phyloP scores from a whole-genome alignment of 1,140 invertebrate genomes.

The Campoletis sonorensis region DNA sequence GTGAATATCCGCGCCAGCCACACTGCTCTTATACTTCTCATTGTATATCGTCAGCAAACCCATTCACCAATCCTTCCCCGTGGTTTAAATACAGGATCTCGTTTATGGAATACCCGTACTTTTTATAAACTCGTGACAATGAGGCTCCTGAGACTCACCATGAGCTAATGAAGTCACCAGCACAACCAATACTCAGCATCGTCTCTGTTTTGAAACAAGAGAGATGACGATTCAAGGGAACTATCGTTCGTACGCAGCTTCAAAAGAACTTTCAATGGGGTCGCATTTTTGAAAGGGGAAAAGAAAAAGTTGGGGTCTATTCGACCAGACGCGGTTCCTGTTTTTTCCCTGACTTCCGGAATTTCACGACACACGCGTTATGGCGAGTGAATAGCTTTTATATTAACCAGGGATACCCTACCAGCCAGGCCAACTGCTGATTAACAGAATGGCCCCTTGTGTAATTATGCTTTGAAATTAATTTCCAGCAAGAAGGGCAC shows the following conservation, averaged over 20 bases:
- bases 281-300: neutral
- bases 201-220: neutral
- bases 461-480: too few species aligned
- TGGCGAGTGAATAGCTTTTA: neutral
- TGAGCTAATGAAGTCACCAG: neutral
- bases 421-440: neutral
- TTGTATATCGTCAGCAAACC: constrained; percentile 32
- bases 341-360: neutral
- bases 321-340: neutral
- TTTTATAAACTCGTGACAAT: constrained; percentile 32
- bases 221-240: neutral
- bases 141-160: constrained; percentile 26
- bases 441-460: too few species aligned
- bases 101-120: constrained; percentile 22
- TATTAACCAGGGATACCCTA: neutral
- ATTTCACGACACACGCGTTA: neutral
- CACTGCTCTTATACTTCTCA: constrained; percentile 29
- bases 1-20: constrained; percentile 46
- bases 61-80: neutral
- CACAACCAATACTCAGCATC: neutral
- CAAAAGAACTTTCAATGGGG: neutral
- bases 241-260: neutral
- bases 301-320: neutral
- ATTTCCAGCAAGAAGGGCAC: too few species aligned
- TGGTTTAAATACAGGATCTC: constrained; percentile 36